Evolutionary conservation across 2,888 invertebrate species (phyloP), one percentile per base, ranked within the genome.

Genomic region (Nemotelus pantherinus): DNA sequence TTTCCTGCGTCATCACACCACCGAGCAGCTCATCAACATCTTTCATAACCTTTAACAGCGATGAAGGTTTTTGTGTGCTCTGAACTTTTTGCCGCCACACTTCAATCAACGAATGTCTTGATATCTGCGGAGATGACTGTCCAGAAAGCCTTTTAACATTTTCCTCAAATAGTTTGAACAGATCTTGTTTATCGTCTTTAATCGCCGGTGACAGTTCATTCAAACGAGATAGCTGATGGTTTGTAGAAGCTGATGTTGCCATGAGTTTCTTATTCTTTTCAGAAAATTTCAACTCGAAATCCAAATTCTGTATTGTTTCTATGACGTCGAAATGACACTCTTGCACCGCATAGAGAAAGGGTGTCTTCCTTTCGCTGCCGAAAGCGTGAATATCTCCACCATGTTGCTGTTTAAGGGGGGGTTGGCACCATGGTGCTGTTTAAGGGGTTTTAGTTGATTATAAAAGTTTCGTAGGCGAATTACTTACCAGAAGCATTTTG

Each of bases 321-420:
- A 89, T 90, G 9, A 93, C 90, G 48, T 92, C 90, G 85, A 90
- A 90, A 82, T 93, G 91, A 60, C 90, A 89, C 81, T 93, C 92
- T 78, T 92, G 89, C 2, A 90, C 89, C 0, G 95, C 95, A 84
- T 94, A 94, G 84, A 93, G 90, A 80, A 93, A 90, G 0, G 94
- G 91, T 7, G 91, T 92, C 81, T 91, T 90, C 0, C 90, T 90
- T 70, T 94, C 93, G 71, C 91, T 86, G 85, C 96, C 96, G 53
- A 87, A 83, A 0, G 90, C 83, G 65, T 91, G 89, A 0, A 94
- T 92, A 83, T 95, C 91, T 0, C 94, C 97, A 0, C 96, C 96
- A 82, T 91, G 91, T 25, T 91, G 89, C 78, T 85, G 74, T 2
- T 80, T 25, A 25, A 25, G 25, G 25, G 25, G 25, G n/a, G n/a